These are phyloP conservation scores for Diachasmimorpha longicaudata DNA, from an alignment of 1,140 invertebrate genomes.

Conservation along the genomic window DNA sequence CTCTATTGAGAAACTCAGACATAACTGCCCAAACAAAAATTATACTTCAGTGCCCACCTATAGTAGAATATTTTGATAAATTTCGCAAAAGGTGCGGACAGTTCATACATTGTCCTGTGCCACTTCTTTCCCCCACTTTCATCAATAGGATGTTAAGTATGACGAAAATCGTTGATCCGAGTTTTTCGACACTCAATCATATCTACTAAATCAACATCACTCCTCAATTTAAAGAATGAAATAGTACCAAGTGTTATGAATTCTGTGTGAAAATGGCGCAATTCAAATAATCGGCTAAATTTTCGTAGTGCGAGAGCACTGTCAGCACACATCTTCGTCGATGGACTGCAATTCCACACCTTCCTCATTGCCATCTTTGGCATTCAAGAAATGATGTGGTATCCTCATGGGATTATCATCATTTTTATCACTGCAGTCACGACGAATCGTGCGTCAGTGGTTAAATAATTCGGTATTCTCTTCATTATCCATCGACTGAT, in stretches of 20 bases:
- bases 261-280: not conserved
- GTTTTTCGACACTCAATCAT: not conserved
- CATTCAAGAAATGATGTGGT: conserved; percentile 20
- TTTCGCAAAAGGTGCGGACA: not conserved
- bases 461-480: conserved; percentile 57
- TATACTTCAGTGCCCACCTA: too few species aligned
- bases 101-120: not conserved
- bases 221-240: too few species aligned
- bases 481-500: conserved; percentile 57
- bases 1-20: too few species aligned
- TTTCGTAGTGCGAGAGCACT: conserved; percentile 27
- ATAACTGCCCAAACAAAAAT: too few species aligned
- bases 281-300: conserved; percentile 10
- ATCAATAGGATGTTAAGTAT: not conserved
- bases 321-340: conserved; percentile 26
- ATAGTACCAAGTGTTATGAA: not conserved
- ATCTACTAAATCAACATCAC: too few species aligned
- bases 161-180: not conserved
- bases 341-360: conserved; percentile 11
- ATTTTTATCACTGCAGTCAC: not conserved
- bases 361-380: not conserved
- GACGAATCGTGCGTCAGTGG: conserved; percentile 22
- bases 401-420: conserved; percentile 28
- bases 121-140: not conserved
- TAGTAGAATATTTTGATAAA: too few species aligned